These are phyloP conservation scores for Drosophila incognita DNA, from an alignment of 2,888 invertebrate species.

Conservation along the genomic window DNA sequence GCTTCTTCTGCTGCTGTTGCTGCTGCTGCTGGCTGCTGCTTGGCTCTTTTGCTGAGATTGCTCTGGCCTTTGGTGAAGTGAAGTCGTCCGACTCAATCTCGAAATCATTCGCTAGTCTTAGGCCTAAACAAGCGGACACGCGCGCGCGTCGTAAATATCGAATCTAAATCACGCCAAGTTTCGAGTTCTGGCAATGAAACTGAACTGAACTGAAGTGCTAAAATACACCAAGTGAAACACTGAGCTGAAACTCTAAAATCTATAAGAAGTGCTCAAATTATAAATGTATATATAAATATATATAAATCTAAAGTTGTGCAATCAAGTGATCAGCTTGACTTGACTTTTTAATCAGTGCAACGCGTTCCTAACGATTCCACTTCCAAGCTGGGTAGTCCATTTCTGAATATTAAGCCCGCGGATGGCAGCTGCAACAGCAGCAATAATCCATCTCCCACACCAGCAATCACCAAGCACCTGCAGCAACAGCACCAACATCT, in stretches of 20 bases:
- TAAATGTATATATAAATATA: neutral
- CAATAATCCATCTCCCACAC: slow-evolving; percentile 63
- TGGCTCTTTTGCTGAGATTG: slow-evolving; percentile 57
- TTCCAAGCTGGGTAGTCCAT: slow-evolving; percentile 85
- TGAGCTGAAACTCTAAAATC: neutral
- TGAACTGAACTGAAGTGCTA: neutral
- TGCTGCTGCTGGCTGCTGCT: slow-evolving; percentile 17
- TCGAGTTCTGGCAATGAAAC: neutral
- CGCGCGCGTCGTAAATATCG: slow-evolving; percentile 63
- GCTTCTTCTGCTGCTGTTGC: neutral
- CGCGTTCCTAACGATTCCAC: slow-evolving; percentile 19
- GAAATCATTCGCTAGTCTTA: slow-evolving; percentile 84
- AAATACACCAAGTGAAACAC: neutral
- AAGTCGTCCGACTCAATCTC: slow-evolving; percentile 77
- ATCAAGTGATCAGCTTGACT: neutral
- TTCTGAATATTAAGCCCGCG: slow-evolving; percentile 82
- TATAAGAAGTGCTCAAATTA: neutral
- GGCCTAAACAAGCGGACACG: slow-evolving; percentile 84
- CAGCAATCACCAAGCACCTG: slow-evolving; percentile 26
- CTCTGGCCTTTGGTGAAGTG: slow-evolving; percentile 41
- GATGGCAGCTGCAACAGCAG: slow-evolving; percentile 82
- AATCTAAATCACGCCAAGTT: slow-evolving; percentile 20
- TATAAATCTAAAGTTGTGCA: neutral
- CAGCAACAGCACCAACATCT: slow-evolving; percentile 57
- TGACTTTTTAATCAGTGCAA: slow-evolving; percentile 18